Evolutionary conservation across 2,113 vertebrate genomes (phyloP), one percentile per base, ranked within the genome.

Genomic region (Dipodomys spectabilis): DNA sequence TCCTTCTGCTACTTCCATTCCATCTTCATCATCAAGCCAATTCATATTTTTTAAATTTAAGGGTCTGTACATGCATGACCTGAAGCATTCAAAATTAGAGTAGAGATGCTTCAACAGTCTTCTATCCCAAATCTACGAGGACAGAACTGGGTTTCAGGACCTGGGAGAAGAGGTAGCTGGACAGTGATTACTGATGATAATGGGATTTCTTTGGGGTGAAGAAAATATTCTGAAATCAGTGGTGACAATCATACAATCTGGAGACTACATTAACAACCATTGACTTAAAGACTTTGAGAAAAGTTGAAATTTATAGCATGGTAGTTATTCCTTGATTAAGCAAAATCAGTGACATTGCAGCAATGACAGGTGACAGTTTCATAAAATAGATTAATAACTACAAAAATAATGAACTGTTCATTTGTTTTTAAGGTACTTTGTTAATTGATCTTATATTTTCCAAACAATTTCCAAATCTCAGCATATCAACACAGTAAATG

Each of bases 401-500:
- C 7, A 23, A 57, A 88, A 69, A 81, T 39, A 87, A 65, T 39
- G 11, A 44, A 23, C 10, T 49, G 49, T 49, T 12, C 2, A 8
- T 73, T 75, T 74, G 20, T 39, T 45, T 7, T 30, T 30, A 39
- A 74, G 44, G 49, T 22, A 71, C 19, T 71, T 35, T n/a, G 35
- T 20, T 6, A 44, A 30, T 72, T 19, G n/a, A 68, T 6, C 8
- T 10, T 81, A 53, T 68, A 68, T 23, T 32, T n/a, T 35, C 60
- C 23, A 12, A 75, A 35, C 27, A 22, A 75, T 71, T 69, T 44
- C 69, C 11, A 75, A 23, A 60, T 44, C 28, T 1, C 35, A 62
- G 4, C 19, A 3, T 2, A 7, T 27, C 25, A 18, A 16, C 25
- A 84, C 13, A 57, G 15, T 0, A 2, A 1, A 30, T 23, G 57